Conservation (phyloP, 2,797 vertebrate genomes). For the Coracias cyanogaster region DNA sequence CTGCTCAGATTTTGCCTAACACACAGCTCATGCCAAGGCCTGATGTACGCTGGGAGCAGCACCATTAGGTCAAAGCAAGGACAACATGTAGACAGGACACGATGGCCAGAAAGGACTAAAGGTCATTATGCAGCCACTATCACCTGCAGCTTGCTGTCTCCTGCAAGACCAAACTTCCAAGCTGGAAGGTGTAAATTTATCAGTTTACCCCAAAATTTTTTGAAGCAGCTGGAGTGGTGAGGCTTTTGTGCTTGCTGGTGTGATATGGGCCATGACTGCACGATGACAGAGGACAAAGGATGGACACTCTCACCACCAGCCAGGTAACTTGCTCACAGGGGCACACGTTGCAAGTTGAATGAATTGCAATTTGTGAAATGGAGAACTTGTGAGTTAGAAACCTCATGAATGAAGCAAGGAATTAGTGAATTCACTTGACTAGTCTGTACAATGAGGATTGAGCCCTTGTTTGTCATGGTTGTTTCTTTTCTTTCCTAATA, state of each 20-base stretch:
- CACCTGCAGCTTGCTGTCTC: neutral
- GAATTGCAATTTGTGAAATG: neutral
- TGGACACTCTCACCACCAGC: fast-evolving
- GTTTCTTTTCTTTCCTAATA: neutral
- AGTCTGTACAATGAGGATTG: neutral
- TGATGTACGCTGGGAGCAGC: neutral
- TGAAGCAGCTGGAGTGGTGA: neutral
- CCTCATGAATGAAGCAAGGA: neutral
- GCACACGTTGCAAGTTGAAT: neutral
- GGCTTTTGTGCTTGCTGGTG: neutral
- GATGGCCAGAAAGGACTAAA: neutral
- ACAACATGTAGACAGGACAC: fast-evolving
- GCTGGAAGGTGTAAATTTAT: neutral
- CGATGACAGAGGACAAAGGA: neutral
- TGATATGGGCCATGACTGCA: neutral
- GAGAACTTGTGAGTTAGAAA: neutral
- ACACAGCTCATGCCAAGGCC: neutral
- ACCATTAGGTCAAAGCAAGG: neutral
- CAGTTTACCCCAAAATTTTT: neutral
- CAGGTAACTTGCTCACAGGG: too few species aligned
- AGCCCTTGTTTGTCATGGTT: neutral
- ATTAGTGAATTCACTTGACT: neutral
- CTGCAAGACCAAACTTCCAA: neutral
- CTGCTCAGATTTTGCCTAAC: neutral
- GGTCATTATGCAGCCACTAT: neutral